Evolutionary conservation across 2,797 vertebrate genomes (phyloP), one percentile per base, ranked within the genome.

Genomic region (Neosilurus mollespiculum): DNA sequence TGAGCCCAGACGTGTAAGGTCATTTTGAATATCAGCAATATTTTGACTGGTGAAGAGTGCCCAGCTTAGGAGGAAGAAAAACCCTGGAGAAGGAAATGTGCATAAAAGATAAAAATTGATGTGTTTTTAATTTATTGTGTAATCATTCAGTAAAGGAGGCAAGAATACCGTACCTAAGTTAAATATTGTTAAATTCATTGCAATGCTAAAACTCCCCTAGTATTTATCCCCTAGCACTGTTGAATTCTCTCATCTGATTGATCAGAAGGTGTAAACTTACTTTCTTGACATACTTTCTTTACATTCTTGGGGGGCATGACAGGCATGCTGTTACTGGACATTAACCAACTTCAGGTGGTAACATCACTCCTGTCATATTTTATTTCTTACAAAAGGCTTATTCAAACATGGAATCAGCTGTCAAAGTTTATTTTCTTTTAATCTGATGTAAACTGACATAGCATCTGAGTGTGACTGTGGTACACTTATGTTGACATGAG

Each of bases 61-160:
- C 95, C 95, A 96, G 87, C 91, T 90, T 30, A 96, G 87, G 78
- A 95, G 91, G 88, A 95, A 95, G 86, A 96, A 94, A 83, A 95
- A 93, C 72, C 95, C 95, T 96, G 90, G 37, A 1, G 24, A 43
- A 77, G 54, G 56, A 77, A 34, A 59, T 37, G 26, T 59, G 14
- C 30, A 4, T 20, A 75, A 75, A 59, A 61, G 18, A 59, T 9
- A 59, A 24, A 58, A 15, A 59, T 58, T 30, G 4, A 73, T 20
- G 4, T 9, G 26, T 73, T 26, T 59, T 37, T 0, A 30, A 30
- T 56, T 56, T 73, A 30, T 59, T 58, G 2, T 75, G 58, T 59
- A 73, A 54, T 59, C 0, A 22, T 58, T 59, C 26, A 76, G 16
- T 58, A 16, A 58, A 58, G 11, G 2, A 37, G 43, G 10, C n/a